Evolutionary conservation across 2,888 invertebrate genomes (phyloP), one percentile per base, ranked within the genome.

Genomic region (Loripinus fragilis): DNA sequence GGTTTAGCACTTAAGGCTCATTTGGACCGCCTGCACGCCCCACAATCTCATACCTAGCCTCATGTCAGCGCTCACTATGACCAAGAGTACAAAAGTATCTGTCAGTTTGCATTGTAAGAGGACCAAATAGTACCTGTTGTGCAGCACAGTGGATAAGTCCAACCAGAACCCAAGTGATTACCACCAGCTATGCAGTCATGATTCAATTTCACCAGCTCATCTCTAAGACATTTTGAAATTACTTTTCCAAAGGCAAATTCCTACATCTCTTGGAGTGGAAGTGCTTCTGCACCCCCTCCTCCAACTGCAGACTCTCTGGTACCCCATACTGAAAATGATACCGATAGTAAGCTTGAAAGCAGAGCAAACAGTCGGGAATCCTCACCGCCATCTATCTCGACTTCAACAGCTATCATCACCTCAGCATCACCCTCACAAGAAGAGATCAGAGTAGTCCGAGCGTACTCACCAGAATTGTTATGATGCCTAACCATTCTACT

Each of bases 91-190:
- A n/a, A n/a, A n/a, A n/a, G n/a, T n/a, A n/a, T n/a, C n/a, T n/a
- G n/a, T n/a, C n/a, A n/a, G n/a, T n/a, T n/a, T n/a, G n/a, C n/a
- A n/a, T n/a, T n/a, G n/a, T n/a, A n/a, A n/a, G n/a, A n/a, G n/a
- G n/a, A n/a, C n/a, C n/a, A n/a, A n/a, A n/a, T n/a, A n/a, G n/a
- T 80, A 85, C 55, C 80, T 83, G 8, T 41, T 33, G 0, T 79
- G 45, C 20, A 85, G 45, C n/a, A 78, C 64, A 23, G 55, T 74
- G 70, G 78, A 85, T 41, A n/a, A n/a, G 85, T 82, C 23, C 85
- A 30, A 41, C 84, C 79, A 55, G 80, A 74, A 12, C 85, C 83
- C 68, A 85, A 80, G 55, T 85, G 85, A 25, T 70, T 76, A 0
- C 85, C 81, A 42, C 82, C 80, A 15, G 70, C 41, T 3, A 81